Evolutionary conservation across 2,113 vertebrate genomes (phyloP).

Genomic region (Hemibagrus wyckioides): DNA sequence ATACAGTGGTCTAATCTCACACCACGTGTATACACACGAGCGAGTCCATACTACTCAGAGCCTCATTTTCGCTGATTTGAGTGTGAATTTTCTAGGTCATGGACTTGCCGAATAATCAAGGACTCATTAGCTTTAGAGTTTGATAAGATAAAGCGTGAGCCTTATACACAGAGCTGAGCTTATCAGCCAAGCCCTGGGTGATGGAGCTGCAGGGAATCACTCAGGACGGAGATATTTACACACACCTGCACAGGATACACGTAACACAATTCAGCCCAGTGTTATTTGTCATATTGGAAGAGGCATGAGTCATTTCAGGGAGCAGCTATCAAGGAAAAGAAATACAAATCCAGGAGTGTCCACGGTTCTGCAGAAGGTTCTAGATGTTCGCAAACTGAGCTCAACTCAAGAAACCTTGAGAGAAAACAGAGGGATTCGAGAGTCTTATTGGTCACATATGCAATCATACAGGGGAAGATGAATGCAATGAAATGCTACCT

Average conservation of each 20-base stretch:
- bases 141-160: slow-evolving; percentile 28
- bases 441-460: too few relatives aligned
- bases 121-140: slow-evolving; percentile 26
- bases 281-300: not conserved
- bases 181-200: slow-evolving; percentile 12
- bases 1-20: not conserved
- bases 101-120: not conserved
- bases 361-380: not conserved
- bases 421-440: too few relatives aligned
- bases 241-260: slow-evolving; percentile 3
- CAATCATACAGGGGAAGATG: too few relatives aligned
- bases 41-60: not conserved
- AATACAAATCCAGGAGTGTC: not conserved
- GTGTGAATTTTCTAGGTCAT: not conserved
- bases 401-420: too few relatives aligned
- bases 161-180: not conserved
- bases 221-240: slow-evolving; percentile 18
- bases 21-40: not conserved
- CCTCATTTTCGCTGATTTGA: not conserved
- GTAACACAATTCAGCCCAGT: not conserved
- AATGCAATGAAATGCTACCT: too few relatives aligned
- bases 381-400: not conserved
- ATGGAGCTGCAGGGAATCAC: slow-evolving; percentile 14
- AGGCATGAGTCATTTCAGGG: slow-evolving; percentile 7
- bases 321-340: not conserved